A percentile compares a stretch with the other conserved stretches of the same genome.
phyloP scores from a whole-genome alignment of 2,888 invertebrate species.

The Sisyra terminalis region DNA sequence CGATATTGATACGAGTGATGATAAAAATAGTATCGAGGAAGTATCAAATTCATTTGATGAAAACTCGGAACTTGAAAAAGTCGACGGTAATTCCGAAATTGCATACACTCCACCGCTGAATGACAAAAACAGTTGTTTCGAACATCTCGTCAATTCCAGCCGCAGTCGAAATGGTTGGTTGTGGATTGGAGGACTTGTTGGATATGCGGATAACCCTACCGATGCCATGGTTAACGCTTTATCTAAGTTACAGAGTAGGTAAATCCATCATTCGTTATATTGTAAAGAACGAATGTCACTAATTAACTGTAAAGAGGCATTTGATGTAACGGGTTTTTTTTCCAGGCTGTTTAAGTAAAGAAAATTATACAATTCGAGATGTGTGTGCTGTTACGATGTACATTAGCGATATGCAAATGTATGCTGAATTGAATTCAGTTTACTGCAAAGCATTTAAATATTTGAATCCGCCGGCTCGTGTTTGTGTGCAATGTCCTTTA shows the following conservation, averaged over 20 bases:
- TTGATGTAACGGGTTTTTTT: conserved; percentile 16
- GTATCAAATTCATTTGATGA: neutral
- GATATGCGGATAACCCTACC: conserved; percentile 44
- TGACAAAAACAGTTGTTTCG: neutral
- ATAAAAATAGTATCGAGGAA: conserved; percentile 5
- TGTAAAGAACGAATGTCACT: neutral
- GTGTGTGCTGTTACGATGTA: conserved; percentile 72
- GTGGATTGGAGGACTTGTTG: conserved; percentile 68
- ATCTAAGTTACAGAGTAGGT: conserved; percentile 66
- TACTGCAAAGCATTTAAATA: conserved; percentile 59
- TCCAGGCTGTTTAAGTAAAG: conserved; percentile 33
- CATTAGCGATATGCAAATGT: conserved; percentile 68
- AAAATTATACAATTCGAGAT: conserved; percentile 39
- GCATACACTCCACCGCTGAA: neutral
- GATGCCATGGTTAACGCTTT: conserved; percentile 54
- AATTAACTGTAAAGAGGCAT: neutral
- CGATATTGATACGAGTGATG: conserved; percentile 19
- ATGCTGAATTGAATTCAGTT: conserved; percentile 56
- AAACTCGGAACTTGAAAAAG: neutral
- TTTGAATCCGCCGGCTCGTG: conserved; percentile 69
- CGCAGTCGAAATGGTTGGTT: conserved; percentile 58
- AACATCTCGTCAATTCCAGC: conserved; percentile 1
- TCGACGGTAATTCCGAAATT: neutral
- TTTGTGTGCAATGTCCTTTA: conserved; percentile 69
- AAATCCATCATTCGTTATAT: conserved; percentile 22